Evolutionary conservation across 2,888 invertebrate genomes (phyloP), one percentile per base, ranked within the genome.

Genomic region (Ornithoptera alexandrae): DNA sequence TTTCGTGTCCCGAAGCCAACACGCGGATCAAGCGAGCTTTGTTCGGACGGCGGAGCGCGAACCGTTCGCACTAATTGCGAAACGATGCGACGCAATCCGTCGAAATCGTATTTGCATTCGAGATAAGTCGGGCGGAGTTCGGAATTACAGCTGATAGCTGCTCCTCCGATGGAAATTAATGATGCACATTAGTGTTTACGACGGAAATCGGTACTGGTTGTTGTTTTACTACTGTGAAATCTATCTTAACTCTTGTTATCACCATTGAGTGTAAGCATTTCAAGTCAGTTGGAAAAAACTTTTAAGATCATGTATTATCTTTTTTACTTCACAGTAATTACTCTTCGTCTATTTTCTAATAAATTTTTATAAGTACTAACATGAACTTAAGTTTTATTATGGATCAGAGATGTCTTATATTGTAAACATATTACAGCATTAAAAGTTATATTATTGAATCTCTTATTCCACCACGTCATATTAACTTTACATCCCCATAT

Each of bases 51-150:
- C 81, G 78, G 81, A 76, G 83, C 81, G 81, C 81, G 82, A 79
- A 80, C 76, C 84, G 83, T 86, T 88, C 84, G 84, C 85, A 85
- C 89, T 90, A 90, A 90, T 91, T 91, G 87, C 90, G 83, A 90
- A 86, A 78, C 88, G 83, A 89, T 88, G 80, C 83, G 83, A 75
- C 76, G 71, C 78, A 74, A 73, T 73, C 75, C 75, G 76, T 79
- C 77, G 76, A 78, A 77, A 72, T 71, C 74, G 78, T 78, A 79
- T 80, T 81, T 80, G 77, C 76, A 77, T 77, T 67, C 72, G 71
- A 76, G 75, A 74, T 74, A 75, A 73, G 67, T 73, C 67, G 70
- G 63, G 72, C 69, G 60, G 60, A 65, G 42, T 72, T 72, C 67
- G 70, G 71, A 70, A 74, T 74, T 72, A 71, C 71, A 68, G 50